A percentile compares a stretch with the other conserved stretches of the same genome.
Conservation (phyloP, 1,140 invertebrate genomes). For the Bombus ignitus region DNA sequence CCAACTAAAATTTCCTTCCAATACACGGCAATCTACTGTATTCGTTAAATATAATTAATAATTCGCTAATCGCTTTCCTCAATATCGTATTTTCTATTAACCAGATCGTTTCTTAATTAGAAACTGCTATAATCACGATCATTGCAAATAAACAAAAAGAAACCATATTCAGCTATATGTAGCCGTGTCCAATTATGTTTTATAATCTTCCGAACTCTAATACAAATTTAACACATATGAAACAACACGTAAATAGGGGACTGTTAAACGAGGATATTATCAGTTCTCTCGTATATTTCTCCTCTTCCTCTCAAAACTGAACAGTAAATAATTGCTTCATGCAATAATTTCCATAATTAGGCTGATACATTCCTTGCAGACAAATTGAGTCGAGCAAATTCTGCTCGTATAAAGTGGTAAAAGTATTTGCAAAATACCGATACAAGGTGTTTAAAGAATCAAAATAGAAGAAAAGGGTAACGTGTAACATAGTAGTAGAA, state of each 20-base stretch:
- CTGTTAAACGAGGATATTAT: too few relatives aligned
- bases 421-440: not conserved
- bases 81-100: not conserved
- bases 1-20: not conserved
- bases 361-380: not conserved
- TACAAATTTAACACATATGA: too few relatives aligned
- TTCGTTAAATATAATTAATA: too few relatives aligned
- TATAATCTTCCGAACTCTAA: too few relatives aligned
- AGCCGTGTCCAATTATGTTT: too few relatives aligned
- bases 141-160: not conserved
- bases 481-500: constrained; percentile 18
- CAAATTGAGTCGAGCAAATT: not conserved
- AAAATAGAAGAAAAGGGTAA: not conserved
- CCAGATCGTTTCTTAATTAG: not conserved
- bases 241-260: too few relatives aligned
- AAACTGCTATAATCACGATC: not conserved
- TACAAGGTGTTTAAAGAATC: too few relatives aligned
- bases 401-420: not conserved
- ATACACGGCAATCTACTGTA: too few relatives aligned
- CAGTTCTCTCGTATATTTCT: not conserved
- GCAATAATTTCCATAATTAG: not conserved
- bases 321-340: not conserved
- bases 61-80: too few relatives aligned
- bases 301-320: not conserved
- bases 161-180: too few relatives aligned